A percentile compares a stretch with the other conserved stretches of the same genome.
Conservation (phyloP, 2,797 vertebrate genomes). For the Eurystomus glaucurus region DNA sequence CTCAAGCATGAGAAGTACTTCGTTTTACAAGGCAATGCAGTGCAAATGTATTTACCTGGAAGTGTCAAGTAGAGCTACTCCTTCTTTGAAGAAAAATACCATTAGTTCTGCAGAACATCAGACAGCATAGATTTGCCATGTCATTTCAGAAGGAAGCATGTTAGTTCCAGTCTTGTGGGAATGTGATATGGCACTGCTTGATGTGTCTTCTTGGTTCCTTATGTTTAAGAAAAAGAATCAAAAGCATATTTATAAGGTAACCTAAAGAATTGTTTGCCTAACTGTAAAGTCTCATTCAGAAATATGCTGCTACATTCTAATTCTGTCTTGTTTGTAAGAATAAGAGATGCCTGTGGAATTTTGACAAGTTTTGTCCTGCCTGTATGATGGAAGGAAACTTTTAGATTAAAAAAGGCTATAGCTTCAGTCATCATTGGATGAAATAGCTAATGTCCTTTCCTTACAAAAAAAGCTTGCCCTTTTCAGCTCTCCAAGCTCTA, state of each 20-base stretch:
- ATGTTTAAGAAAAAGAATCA: background rate
- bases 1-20: background rate
- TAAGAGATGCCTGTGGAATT: conserved; percentile 19
- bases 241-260: conserved; percentile 12
- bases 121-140: background rate
- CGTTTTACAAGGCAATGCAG: background rate
- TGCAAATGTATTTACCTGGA: background rate
- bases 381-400: background rate
- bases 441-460: background rate
- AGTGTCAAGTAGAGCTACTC: background rate
- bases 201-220: background rate
- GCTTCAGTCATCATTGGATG: background rate
- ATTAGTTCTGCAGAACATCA: background rate
- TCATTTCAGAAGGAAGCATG: background rate
- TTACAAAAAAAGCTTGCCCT: background rate
- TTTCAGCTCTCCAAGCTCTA: background rate
- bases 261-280: background rate
- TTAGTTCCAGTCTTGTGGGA: background rate
- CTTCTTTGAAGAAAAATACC: background rate
- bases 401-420: background rate
- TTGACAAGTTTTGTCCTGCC: conserved; percentile 54
- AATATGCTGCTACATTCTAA: background rate
- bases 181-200: background rate
- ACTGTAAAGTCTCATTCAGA: conserved; percentile 8
- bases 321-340: background rate